Conservation (phyloP, 2,797 vertebrate species). For the Onychomys leucogaster region DNA sequence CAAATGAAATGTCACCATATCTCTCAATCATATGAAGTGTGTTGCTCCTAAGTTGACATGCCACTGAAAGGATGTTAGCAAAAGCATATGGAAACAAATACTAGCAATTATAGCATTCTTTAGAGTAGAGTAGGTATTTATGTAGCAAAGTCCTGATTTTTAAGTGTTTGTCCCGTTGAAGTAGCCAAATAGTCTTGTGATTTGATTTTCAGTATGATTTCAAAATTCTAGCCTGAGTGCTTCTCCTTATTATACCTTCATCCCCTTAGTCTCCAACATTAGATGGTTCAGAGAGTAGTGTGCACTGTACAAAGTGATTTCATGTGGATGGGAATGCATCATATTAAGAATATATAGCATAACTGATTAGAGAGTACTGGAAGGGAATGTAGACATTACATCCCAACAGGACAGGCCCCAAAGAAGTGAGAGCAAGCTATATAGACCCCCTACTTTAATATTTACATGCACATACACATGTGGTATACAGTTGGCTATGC, state of each 20-base stretch:
- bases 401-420: neutral
- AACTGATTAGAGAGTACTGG: neutral
- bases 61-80: neutral
- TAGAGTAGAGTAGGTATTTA: conserved; percentile 36
- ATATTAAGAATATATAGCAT: neutral
- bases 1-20: too few species aligned
- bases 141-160: neutral
- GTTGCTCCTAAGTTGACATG: neutral
- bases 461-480: neutral
- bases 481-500: neutral
- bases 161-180: conserved; percentile 34
- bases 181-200: conserved; percentile 2
- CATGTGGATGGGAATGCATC: neutral
- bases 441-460: neutral
- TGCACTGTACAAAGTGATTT: neutral
- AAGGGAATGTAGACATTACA: neutral
- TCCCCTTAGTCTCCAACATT: neutral
- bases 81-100: conserved; percentile 20
- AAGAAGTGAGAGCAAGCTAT: neutral
- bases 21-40: neutral
- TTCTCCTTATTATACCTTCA: neutral
- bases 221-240: neutral
- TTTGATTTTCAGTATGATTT: conserved; percentile 31
- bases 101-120: conserved; percentile 36
- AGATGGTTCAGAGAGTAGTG: neutral